Percentiles rank a stretch among this genome's conserved stretches.
Conservation (phyloP, 1,140 invertebrate genomes). For the Oreohelix idahoensis region DNA sequence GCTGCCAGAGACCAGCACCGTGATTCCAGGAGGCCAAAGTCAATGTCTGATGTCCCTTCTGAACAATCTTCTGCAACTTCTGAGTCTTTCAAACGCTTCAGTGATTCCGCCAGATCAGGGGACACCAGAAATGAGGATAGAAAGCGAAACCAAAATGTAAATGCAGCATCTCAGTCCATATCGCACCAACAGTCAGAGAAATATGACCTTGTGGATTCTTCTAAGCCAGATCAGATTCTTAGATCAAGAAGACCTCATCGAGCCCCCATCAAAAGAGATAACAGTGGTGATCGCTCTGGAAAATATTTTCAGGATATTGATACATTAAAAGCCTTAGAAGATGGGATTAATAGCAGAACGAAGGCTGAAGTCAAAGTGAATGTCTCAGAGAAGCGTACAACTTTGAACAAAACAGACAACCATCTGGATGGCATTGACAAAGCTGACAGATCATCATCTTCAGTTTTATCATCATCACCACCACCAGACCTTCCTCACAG, state of each 20-base stretch:
- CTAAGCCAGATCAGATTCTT: neutral
- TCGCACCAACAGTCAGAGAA: neutral
- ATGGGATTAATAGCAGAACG: slow-evolving; percentile 11
- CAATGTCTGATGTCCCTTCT: neutral
- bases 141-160: slow-evolving; percentile 9
- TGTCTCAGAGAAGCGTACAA: neutral
- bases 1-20: neutral
- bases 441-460: neutral
- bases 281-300: slow-evolving; percentile 34
- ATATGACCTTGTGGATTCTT: neutral
- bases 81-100: slow-evolving; percentile 17
- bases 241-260: neutral
- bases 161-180: neutral
- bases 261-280: neutral
- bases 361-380: neutral
- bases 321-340: slow-evolving; percentile 21
- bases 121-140: neutral
- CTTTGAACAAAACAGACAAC: neutral
- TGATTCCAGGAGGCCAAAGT: slow-evolving; percentile 11
- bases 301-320: slow-evolving; percentile 42
- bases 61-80: neutral
- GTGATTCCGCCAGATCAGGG: neutral
- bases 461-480: neutral
- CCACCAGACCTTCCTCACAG: slow-evolving; percentile 19
- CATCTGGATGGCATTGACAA: neutral